Conservation (phyloP, 2,113 vertebrate genomes). For the Mormyrus iriodes region DNA sequence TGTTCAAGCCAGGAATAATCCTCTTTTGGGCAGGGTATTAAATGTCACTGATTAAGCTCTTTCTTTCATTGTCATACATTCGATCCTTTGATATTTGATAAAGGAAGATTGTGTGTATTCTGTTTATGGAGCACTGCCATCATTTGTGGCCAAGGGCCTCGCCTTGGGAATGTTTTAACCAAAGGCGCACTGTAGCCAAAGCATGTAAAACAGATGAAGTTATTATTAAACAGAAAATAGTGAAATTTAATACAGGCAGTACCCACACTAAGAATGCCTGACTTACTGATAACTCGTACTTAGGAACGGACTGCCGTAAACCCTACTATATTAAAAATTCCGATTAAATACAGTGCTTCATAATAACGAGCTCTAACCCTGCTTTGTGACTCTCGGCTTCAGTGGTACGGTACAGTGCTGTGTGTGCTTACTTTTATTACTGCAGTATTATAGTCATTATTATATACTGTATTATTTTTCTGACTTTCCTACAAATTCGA, state of each 20-base stretch:
- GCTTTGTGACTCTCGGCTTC: neutral
- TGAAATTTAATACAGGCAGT: neutral
- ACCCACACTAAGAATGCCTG: neutral
- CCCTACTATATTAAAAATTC: neutral
- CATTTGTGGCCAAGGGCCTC: neutral
- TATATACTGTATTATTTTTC: neutral
- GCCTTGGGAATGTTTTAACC: neutral
- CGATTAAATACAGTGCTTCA: neutral
- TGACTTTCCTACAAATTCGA: neutral
- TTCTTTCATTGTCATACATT: constrained; percentile 1
- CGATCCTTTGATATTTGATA: constrained; percentile 13
- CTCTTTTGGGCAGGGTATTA: constrained; percentile 10
- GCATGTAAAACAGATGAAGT: neutral
- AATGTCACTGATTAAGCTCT: neutral
- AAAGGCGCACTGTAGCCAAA: neutral
- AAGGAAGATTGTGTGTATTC: neutral
- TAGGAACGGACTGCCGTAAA: neutral
- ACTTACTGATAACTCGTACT: neutral
- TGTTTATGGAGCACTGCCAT: constrained; percentile 1
- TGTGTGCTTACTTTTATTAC: neutral
- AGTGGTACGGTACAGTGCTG: neutral
- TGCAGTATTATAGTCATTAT: neutral
- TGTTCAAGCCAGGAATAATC: constrained; percentile 5
- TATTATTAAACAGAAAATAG: neutral
- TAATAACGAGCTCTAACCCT: neutral